Conservation (phyloP, 2,888 invertebrate genomes). For the Tromatobia lineatoria region DNA sequence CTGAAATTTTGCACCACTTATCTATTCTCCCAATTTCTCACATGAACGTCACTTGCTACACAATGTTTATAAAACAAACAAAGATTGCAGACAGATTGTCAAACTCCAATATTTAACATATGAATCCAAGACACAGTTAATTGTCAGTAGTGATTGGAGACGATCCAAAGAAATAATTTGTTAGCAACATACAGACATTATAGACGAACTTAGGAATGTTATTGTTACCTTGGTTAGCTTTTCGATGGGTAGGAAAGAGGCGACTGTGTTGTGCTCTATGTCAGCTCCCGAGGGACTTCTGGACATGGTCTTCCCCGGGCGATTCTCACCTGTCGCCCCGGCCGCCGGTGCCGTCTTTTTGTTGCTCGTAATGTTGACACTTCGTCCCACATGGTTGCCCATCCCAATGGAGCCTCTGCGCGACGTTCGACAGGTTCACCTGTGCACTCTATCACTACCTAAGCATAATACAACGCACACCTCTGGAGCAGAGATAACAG, state of each 20-base stretch:
- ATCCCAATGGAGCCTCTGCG: constrained; percentile 66
- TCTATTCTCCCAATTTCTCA: neutral
- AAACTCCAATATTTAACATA: neutral
- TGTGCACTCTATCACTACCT: constrained; percentile 55
- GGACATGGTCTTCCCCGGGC: constrained; percentile 86
- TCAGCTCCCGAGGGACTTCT: constrained; percentile 90
- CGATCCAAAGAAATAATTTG: neutral
- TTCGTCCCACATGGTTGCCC: constrained; percentile 80
- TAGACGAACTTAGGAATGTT: neutral
- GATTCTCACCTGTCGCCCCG: constrained; percentile 65
- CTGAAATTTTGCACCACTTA: neutral
- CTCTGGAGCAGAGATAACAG: constrained; percentile 30
- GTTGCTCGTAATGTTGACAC: constrained; percentile 72
- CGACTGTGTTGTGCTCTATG: constrained; percentile 88
- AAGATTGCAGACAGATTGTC: neutral
- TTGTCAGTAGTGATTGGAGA: neutral
- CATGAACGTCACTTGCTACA: neutral
- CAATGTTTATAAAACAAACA: neutral
- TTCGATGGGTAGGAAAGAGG: constrained; percentile 91
- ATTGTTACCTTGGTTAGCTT: constrained; percentile 90
- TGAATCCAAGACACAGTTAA: neutral
- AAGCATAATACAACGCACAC: constrained; percentile 56
- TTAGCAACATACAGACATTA: neutral
- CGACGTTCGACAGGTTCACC: constrained; percentile 59
- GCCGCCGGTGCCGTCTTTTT: constrained; percentile 72